phyloP scores from a whole-genome alignment of 35 echinoderm and acorn worm genomes.

The Holothuria glaberrima region DNA sequence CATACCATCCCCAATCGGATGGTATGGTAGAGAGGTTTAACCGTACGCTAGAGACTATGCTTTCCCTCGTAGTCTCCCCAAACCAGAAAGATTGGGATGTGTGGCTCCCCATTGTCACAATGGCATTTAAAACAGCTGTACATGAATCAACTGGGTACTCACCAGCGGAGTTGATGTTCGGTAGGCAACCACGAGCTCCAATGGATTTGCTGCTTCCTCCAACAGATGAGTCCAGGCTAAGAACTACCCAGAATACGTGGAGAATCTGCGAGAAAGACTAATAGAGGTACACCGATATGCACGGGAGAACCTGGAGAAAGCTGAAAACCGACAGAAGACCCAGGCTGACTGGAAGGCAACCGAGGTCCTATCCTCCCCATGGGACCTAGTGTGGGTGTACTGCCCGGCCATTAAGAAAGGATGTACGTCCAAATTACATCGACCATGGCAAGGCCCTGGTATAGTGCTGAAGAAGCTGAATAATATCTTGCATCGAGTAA shows the following conservation, averaged over 20 bases:
- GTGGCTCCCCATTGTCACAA: not conserved
- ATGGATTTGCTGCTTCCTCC: not conserved
- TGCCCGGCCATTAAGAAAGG: not conserved
- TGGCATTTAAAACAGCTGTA: conserved; percentile 28
- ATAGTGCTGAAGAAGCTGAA: not conserved
- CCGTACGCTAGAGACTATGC: conserved; percentile 44
- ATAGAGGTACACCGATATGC: not conserved
- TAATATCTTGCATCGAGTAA: not conserved
- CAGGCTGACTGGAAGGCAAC: too few relatives aligned
- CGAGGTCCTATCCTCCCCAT: too few relatives aligned
- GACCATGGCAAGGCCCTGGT: not conserved
- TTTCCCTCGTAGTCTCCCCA: not conserved
- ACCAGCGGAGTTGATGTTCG: conserved; percentile 2
- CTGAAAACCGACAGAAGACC: too few relatives aligned
- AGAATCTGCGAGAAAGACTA: not conserved
- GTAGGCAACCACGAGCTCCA: not conserved
- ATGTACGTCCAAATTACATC: not conserved
- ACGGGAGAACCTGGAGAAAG: not conserved
- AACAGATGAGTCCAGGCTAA: not conserved
- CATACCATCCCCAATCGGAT: conserved; percentile 57
- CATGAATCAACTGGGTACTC: not conserved
- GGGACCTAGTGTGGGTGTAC: not conserved
- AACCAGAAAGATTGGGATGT: too few relatives aligned
- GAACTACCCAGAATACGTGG: not conserved
- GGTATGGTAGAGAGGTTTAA: conserved; percentile 68